phyloP scores from a whole-genome alignment of 2,888 invertebrate genomes.

The Lamellibrachia columna region DNA sequence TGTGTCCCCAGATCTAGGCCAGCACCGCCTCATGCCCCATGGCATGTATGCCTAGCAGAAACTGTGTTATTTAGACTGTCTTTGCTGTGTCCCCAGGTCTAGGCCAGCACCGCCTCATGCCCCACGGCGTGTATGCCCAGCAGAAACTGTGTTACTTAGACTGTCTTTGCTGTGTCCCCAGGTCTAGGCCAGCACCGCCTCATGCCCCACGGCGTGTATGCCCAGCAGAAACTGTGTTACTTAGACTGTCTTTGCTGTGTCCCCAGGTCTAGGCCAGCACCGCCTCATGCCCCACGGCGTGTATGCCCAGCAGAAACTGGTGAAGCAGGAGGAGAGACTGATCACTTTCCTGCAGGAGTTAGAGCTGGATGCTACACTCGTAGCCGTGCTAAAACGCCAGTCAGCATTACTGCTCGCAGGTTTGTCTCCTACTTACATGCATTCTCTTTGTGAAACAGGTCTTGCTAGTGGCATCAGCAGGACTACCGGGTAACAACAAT shows the following conservation, averaged over 20 bases:
- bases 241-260: neutral
- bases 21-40: conserved; percentile 81
- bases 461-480: neutral
- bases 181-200: neutral
- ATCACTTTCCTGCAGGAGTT: conserved; percentile 80
- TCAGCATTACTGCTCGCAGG: conserved; percentile 77
- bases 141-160: neutral
- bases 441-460: neutral
- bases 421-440: conserved; percentile 38
- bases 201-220: no score
- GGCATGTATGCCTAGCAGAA: conserved; percentile 64
- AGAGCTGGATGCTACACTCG: conserved; percentile 78
- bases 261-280: conserved; percentile 77
- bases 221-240: conserved; percentile 73
- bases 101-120: conserved; percentile 82
- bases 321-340: conserved; percentile 80
- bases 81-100: conserved; percentile 66
- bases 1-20: conserved; percentile 72
- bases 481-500: neutral
- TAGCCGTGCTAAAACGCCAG: conserved; percentile 76
- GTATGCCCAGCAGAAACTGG: conserved; percentile 80
- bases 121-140: conserved; percentile 75
- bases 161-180: neutral
- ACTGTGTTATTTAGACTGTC: no score
- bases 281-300: conserved; percentile 81